Evolutionary conservation across 2,113 vertebrate genomes (phyloP).

Genomic region (Cinclus cinclus): DNA sequence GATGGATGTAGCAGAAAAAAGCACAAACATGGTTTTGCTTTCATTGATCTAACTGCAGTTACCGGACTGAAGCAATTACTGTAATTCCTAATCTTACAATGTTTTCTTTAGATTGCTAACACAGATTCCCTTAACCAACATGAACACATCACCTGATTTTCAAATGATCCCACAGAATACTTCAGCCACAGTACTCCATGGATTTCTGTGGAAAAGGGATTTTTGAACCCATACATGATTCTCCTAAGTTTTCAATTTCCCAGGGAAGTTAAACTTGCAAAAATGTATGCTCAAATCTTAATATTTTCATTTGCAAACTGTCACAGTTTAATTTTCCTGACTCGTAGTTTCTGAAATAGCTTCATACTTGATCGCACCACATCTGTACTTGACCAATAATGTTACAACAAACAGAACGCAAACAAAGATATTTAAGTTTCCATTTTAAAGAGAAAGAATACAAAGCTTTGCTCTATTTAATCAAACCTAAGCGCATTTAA

Average conservation of each 20-base stretch:
- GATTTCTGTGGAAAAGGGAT: not conserved
- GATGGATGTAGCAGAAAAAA: not conserved
- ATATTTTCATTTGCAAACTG: not conserved
- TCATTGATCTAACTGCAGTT: not conserved
- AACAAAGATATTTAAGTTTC: not conserved
- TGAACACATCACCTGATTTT: not conserved
- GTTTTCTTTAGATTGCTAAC: not conserved
- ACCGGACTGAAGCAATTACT: not conserved
- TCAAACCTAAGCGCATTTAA: not conserved
- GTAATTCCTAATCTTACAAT: not conserved
- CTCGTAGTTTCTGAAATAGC: not conserved
- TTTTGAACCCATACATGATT: not conserved
- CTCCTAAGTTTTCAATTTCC: not conserved
- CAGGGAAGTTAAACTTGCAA: not conserved
- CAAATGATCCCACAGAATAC: not conserved
- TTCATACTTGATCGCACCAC: not conserved
- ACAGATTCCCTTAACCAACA: not conserved
- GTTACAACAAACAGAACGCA: not conserved
- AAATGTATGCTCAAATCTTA: not conserved
- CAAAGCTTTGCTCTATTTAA: not conserved
- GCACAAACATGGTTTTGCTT: not conserved
- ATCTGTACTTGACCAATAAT: not conserved
- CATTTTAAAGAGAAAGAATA: not conserved
- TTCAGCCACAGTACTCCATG: not conserved
- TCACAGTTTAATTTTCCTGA: not conserved